These are phyloP conservation scores for Agrilus cyanescens DNA, from an alignment of 2,888 invertebrate genomes.

Conservation along the genomic window DNA sequence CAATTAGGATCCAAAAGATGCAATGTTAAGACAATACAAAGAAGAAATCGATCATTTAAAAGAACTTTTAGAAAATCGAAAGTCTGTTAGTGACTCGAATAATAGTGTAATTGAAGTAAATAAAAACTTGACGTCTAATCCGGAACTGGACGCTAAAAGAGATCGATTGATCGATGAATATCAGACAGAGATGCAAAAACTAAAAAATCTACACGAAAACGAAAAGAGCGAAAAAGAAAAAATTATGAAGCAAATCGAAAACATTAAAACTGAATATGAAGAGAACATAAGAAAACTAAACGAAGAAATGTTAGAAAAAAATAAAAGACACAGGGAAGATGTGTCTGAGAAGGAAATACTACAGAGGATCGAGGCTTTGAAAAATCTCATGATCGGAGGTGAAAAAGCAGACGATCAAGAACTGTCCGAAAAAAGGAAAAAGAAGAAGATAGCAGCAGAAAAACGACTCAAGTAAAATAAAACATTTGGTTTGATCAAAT, in stretches of 20 bases:
- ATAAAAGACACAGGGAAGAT: constrained; percentile 37
- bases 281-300: constrained; percentile 44
- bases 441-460: constrained; percentile 59
- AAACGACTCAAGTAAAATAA: constrained; percentile 35
- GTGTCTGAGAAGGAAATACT: constrained; percentile 34
- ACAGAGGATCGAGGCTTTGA: constrained; percentile 40
- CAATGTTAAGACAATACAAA: constrained; percentile 72
- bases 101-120: constrained; percentile 11
- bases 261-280: constrained; percentile 46
- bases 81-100: constrained; percentile 20
- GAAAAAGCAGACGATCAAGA: constrained; percentile 62
- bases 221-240: constrained; percentile 33
- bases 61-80: constrained; percentile 37
- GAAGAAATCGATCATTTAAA: constrained; percentile 67
- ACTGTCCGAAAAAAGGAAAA: constrained; percentile 53
- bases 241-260: constrained; percentile 34
- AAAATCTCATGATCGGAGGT: constrained; percentile 68
- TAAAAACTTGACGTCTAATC: constrained; percentile 14
- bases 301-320: constrained; percentile 44
- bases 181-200: constrained; percentile 40
- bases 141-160: constrained; percentile 26
- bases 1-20: constrained; percentile 69
- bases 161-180: constrained; percentile 38
- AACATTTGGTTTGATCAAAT: neutral
- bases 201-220: constrained; percentile 32